Percentiles rank a stretch among this genome's conserved stretches.
These are phyloP conservation scores for Melanotaenia duboulayi DNA, from an alignment of 2,113 vertebrate species.

Conservation along the genomic window DNA sequence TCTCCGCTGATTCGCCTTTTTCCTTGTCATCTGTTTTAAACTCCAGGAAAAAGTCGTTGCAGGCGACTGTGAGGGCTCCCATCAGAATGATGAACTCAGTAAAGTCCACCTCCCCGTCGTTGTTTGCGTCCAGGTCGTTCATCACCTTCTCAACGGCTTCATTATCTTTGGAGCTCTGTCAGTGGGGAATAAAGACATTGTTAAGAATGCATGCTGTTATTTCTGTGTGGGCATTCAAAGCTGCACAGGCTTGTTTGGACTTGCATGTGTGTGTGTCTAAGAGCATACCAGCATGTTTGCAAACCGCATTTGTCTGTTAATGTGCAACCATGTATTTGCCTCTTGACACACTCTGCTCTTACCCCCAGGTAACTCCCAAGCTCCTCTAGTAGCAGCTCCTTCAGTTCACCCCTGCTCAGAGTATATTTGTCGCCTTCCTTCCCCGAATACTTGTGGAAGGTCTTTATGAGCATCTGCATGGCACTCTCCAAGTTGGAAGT, in stretches of 20 bases:
- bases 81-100: conserved; percentile 88
- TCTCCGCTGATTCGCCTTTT: conserved; percentile 56
- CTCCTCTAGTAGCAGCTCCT: conserved; percentile 86
- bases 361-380: conserved; percentile 84
- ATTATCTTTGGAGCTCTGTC: conserved; percentile 82
- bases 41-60: conserved; percentile 88
- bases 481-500: conserved; percentile 84
- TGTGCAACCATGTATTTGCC: conserved; percentile 24
- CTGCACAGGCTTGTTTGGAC: conserved; percentile 50
- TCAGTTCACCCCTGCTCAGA: conserved; percentile 85
- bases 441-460: conserved; percentile 90
- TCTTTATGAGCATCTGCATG: conserved; percentile 88
- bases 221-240: conserved; percentile 26
- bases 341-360: conserved; percentile 37
- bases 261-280: conserved; percentile 28
- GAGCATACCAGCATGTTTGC: conserved; percentile 54
- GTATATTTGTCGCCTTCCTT: conserved; percentile 89
- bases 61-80: conserved; percentile 86
- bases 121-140: conserved; percentile 86
- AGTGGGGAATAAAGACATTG: neutral
- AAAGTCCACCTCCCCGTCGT: conserved; percentile 88
- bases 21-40: conserved; percentile 78
- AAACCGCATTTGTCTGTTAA: conserved; percentile 24
- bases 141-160: conserved; percentile 86
- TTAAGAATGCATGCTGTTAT: conserved; percentile 37